These are phyloP conservation scores for Caenorhabditis sulstoni DNA, from an alignment of 2,888 invertebrate species.

Conservation along the genomic window DNA sequence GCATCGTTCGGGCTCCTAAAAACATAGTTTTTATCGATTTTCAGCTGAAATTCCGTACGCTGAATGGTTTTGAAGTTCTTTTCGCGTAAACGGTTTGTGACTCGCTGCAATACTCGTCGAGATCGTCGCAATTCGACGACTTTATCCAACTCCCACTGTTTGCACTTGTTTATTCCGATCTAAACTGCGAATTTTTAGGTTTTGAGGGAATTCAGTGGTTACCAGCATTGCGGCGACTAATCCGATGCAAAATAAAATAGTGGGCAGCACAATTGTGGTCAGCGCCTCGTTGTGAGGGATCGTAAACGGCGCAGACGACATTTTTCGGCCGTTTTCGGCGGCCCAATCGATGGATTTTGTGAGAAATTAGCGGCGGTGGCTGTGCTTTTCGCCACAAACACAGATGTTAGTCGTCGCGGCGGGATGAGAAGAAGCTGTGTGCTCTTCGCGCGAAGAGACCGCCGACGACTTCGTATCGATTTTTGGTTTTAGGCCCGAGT, in stretches of 20 bases:
- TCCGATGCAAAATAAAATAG: constrained; percentile 80
- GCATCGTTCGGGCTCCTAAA: constrained; percentile 76
- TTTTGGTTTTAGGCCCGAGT: constrained; percentile 44
- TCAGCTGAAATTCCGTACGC: constrained; percentile 50
- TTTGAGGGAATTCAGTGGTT: background rate
- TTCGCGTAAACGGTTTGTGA: constrained; percentile 78
- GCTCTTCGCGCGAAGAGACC: constrained; percentile 29
- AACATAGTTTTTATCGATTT: background rate
- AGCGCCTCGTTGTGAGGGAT: constrained; percentile 76
- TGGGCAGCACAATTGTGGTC: constrained; percentile 79
- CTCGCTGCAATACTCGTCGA: constrained; percentile 77
- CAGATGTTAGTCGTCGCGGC: constrained; percentile 42
- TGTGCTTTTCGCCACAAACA: constrained; percentile 36
- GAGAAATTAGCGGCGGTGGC: constrained; percentile 29
- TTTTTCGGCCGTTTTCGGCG: background rate
- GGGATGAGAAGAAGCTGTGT: constrained; percentile 23
- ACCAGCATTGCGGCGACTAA: constrained; percentile 80
- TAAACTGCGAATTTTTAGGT: constrained; percentile 27
- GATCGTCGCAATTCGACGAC: constrained; percentile 80
- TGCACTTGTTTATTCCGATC: constrained; percentile 80
- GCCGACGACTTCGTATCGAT: constrained; percentile 52
- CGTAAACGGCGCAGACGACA: constrained; percentile 64
- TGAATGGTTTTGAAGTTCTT: constrained; percentile 80
- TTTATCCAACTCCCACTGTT: constrained; percentile 80
- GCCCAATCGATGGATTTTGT: background rate